Evolutionary conservation across 2,113 vertebrate genomes (phyloP).

Genomic region (Indri indri): DNA sequence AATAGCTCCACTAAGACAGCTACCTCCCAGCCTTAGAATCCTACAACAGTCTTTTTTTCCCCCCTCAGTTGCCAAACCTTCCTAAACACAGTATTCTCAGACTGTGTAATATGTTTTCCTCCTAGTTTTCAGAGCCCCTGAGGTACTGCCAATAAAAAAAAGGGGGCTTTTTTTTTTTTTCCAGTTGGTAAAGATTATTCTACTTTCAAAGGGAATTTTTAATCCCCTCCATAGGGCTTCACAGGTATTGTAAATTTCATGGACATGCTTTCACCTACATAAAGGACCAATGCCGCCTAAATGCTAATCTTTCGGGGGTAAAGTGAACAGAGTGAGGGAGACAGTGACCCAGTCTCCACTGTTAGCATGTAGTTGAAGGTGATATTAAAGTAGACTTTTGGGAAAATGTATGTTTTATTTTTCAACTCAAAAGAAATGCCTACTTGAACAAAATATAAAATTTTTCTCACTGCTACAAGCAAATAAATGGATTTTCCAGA

Average conservation of each 20-base stretch:
- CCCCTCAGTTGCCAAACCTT: background rate
- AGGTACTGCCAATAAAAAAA: background rate
- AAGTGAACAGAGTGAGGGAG: background rate
- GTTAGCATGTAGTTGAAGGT: background rate
- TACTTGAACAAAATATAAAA: slow-evolving; percentile 31
- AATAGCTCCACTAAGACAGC: background rate
- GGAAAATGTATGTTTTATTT: background rate
- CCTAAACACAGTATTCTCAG: background rate
- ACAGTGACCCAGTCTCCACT: background rate
- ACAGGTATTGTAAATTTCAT: background rate
- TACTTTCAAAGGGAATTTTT: background rate
- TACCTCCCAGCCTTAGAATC: background rate
- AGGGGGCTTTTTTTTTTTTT: background rate
- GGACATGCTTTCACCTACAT: background rate
- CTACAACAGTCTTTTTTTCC: background rate
- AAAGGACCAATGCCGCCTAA: background rate
- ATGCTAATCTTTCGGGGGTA: background rate
- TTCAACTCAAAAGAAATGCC: slow-evolving; percentile 38
- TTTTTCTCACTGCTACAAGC: background rate
- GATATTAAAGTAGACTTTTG: background rate
- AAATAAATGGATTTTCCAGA: slow-evolving; percentile 47
- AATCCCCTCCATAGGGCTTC: background rate
- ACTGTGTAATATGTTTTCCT: background rate
- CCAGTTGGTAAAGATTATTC: background rate
- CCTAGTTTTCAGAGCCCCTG: background rate